phyloP scores from a whole-genome alignment of 2,888 invertebrate genomes.

The Oligia strigilis region DNA sequence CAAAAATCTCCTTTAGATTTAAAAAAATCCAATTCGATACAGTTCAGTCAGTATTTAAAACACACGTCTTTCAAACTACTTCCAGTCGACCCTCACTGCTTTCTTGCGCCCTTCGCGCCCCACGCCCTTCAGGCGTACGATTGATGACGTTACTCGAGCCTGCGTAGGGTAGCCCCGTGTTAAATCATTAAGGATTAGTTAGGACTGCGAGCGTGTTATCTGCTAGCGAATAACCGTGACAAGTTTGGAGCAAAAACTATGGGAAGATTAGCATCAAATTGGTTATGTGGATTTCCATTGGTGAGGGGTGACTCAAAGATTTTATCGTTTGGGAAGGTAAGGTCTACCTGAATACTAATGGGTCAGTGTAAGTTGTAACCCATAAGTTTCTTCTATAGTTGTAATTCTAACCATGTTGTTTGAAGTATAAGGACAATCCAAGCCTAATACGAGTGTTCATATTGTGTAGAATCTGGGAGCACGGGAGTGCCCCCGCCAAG shows the following conservation, averaged over 20 bases:
- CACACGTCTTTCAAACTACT: background rate
- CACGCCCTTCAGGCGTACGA: background rate
- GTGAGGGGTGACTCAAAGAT: slow-evolving; percentile 12
- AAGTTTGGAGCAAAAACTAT: slow-evolving; percentile 23
- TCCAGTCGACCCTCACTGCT: background rate
- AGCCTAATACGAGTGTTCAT: background rate
- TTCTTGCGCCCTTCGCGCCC: background rate
- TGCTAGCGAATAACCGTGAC: slow-evolving; percentile 3
- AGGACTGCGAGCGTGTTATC: slow-evolving; percentile 32
- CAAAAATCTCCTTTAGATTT: background rate
- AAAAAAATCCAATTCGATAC: background rate
- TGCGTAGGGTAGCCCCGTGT: slow-evolving; percentile 1
- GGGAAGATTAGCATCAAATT: slow-evolving; percentile 6
- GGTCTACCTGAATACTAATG: slow-evolving; percentile 10
- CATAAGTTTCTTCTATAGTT: background rate
- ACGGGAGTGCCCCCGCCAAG: no score
- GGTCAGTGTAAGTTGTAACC: background rate
- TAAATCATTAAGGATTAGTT: slow-evolving; percentile 51
- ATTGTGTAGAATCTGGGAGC: no score
- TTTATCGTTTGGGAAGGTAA: slow-evolving; percentile 4
- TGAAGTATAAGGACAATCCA: background rate
- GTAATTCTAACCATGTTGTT: background rate
- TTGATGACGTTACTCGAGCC: slow-evolving; percentile 40
- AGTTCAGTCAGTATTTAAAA: background rate
- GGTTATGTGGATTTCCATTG: slow-evolving; percentile 1